Conservation (phyloP, 2,888 invertebrate genomes). For the Andrena haemorrhoa region DNA sequence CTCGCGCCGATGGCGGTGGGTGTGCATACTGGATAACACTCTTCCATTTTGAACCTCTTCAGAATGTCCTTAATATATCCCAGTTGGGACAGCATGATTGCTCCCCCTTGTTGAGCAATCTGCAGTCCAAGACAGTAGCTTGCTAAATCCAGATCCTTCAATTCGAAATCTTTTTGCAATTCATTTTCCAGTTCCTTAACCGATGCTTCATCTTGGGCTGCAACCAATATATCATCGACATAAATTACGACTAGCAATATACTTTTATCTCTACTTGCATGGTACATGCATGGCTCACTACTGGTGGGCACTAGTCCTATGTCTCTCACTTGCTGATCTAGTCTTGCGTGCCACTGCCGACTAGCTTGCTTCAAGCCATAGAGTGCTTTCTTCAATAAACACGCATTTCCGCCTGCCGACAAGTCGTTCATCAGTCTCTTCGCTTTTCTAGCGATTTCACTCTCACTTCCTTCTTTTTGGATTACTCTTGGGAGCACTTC, state of each 20-base stretch:
- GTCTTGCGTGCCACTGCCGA: slow-evolving; percentile 24
- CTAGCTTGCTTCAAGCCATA: slow-evolving; percentile 34
- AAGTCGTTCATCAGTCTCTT: slow-evolving; percentile 5
- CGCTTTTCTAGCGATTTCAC: neutral
- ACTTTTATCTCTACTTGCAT: neutral
- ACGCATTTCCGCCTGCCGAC: slow-evolving; percentile 1
- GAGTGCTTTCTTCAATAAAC: slow-evolving; percentile 10
- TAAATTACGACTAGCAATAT: slow-evolving; percentile 15
- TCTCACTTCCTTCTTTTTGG: neutral
- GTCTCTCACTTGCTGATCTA: neutral
- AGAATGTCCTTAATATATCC: slow-evolving; percentile 25
- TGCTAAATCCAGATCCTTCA: slow-evolving; percentile 26
- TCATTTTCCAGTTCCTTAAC: neutral
- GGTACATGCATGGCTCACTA: slow-evolving; percentile 17
- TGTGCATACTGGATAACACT: slow-evolving; percentile 12
- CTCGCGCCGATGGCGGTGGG: neutral
- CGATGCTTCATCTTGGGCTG: neutral
- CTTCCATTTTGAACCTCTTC: slow-evolving; percentile 15
- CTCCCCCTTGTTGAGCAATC: neutral
- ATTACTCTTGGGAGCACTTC: neutral
- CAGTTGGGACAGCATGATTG: slow-evolving; percentile 8
- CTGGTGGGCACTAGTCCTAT: neutral
- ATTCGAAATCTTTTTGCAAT: slow-evolving; percentile 1
- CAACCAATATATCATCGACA: slow-evolving; percentile 25
- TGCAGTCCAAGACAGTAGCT: no score